phyloP scores from a whole-genome alignment of 2,888 invertebrate species.

The Ophonus ardosiacus region DNA sequence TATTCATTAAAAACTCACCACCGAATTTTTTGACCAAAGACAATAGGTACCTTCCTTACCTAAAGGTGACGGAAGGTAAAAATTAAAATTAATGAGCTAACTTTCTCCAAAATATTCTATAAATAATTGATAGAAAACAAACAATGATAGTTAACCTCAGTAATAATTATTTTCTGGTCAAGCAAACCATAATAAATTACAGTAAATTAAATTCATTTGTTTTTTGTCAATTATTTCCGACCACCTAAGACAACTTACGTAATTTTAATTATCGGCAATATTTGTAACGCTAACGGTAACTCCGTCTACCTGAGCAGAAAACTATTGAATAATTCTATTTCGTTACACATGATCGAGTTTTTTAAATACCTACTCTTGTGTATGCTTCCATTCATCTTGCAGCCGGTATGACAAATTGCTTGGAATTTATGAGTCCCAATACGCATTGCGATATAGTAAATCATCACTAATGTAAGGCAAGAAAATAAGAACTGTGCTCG shows the following conservation, averaged over 20 bases:
- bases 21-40: too few species aligned
- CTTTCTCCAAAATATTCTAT: too few species aligned
- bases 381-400: constrained; percentile 43
- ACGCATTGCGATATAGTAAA: constrained; percentile 5
- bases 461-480: constrained; percentile 9
- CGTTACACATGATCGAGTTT: constrained; percentile 57
- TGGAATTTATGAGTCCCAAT: constrained; percentile 41
- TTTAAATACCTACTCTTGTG: constrained; percentile 50
- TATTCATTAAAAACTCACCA: too few species aligned
- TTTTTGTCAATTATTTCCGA: not conserved
- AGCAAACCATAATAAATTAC: constrained; percentile 29
- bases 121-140: too few species aligned
- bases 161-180: not conserved
- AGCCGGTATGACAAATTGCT: constrained; percentile 54
- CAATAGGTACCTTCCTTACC: too few species aligned
- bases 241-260: constrained; percentile 11
- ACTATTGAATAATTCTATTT: constrained; percentile 60
- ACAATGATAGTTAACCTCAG: too few species aligned
- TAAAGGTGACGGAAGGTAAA: too few species aligned
- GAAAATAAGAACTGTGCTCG: not conserved
- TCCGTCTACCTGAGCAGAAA: constrained; percentile 27
- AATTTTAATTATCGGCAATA: not conserved
- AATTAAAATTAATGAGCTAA: too few species aligned
- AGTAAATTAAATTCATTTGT: not conserved
- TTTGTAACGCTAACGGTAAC: constrained; percentile 18